Base-by-base conservation (phyloP, 2,888 invertebrate species). In the Meliscaeva auricollis region DNA sequence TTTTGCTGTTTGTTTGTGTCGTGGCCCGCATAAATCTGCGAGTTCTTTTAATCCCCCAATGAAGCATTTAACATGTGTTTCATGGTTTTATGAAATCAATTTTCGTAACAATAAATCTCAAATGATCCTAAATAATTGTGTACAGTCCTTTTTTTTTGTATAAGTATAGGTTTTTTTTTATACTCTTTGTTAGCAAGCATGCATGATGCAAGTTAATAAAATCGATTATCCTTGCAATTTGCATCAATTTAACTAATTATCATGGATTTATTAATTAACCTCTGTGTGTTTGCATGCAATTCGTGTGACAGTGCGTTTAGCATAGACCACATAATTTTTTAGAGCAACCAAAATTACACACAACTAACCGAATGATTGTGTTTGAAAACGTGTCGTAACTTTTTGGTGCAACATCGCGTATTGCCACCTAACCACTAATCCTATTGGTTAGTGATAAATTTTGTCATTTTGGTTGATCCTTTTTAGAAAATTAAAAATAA, bases 181-280 rank as follows among this genome's bases (percentile, higher is more conserved):
- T n/a, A 15, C 32, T 38, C 2, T 22, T 9, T 60, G 15, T 17
- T 38, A 6, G n/a, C n/a, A n/a, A n/a, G n/a, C 13, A 38, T 41
- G 77, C 30, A 30, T 13, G 58, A 70, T 50, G 44, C 52, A 75
- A 60, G 64, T 56, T 66, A 50, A 75, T 50, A 50, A 50, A 84
- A 75, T 80, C 69, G 79, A 84, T 84, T 79, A 75, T 50, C 35
- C 52, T 41, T 38, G 50, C 64, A 79, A 74, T 69, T 70, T 80
- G 48, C 62, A 74, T 84, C 38, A 74, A 75, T 80, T 75, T 11
- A 70, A 72, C 70, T 66, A 75, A 75, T 84, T 75, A 70, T 66
- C 58, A 30, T 7, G 66, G 70, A 84, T 80, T 84, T 80, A 84
- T 84, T 84, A 80, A 84, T 84, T 80, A 75, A 84, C 84, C 46